Evolutionary conservation across 2,888 invertebrate species (phyloP).

Genomic region (Ecliptopera silaceata): DNA sequence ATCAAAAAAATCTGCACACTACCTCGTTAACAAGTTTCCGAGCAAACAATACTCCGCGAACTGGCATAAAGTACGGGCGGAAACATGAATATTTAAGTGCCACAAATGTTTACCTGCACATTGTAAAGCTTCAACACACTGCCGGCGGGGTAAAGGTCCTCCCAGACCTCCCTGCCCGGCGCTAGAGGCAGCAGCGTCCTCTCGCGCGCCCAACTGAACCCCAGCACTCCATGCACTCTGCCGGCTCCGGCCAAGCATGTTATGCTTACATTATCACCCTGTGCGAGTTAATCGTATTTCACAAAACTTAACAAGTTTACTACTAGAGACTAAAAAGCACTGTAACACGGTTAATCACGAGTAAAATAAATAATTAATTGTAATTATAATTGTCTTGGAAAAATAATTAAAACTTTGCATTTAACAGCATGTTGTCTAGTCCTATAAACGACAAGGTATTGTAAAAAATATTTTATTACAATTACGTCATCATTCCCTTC

Average conservation of each 20-base stretch:
- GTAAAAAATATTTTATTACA: too few relatives aligned
- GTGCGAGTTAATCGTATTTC: too few relatives aligned
- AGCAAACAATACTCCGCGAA: not conserved
- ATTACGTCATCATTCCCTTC: too few relatives aligned
- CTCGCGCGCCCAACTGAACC: conserved; percentile 93
- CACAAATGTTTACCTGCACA: conserved; percentile 83
- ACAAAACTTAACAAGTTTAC: too few relatives aligned
- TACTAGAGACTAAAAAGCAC: too few relatives aligned
- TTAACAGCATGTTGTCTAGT: too few relatives aligned
- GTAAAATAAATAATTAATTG: too few relatives aligned
- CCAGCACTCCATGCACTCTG: conserved; percentile 85
- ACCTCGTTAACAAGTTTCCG: not conserved
- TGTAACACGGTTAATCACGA: too few relatives aligned
- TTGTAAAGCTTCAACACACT: conserved; percentile 91
- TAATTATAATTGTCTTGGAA: too few relatives aligned
- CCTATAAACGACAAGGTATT: too few relatives aligned
- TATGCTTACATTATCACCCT: conserved; percentile 88
- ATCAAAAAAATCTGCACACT: not conserved
- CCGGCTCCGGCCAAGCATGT: conserved; percentile 88
- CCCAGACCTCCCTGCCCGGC: conserved; percentile 91
- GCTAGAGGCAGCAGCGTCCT: conserved; percentile 88
- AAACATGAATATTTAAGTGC: not conserved
- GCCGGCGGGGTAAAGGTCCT: conserved; percentile 92
- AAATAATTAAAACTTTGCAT: too few relatives aligned
- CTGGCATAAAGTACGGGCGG: not conserved